A percentile compares a stretch with the other conserved stretches of the same genome.
These are phyloP conservation scores for Sturnira hondurensis DNA, from an alignment of 2,113 vertebrate species.

Conservation along the genomic window DNA sequence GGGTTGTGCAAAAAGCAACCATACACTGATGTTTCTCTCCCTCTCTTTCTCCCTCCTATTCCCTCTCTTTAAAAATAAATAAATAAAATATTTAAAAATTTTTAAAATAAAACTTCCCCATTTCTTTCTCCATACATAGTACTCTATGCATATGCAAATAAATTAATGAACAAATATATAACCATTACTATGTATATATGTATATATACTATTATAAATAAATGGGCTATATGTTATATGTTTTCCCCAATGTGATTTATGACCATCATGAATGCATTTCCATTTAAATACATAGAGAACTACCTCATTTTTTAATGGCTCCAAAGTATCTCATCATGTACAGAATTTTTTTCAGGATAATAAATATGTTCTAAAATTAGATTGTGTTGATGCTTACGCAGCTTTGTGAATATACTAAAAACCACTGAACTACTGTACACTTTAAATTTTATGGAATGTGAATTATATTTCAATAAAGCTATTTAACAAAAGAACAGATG, in stretches of 20 bases:
- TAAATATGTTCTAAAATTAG: neutral
- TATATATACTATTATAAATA: neutral
- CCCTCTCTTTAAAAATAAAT: no score
- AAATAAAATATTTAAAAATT: no score
- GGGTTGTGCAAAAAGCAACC: no score
- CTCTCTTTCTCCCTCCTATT: no score
- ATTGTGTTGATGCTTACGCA: neutral
- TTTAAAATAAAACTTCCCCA: neutral
- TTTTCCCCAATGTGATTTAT: neutral
- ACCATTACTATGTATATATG: neutral
- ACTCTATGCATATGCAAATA: neutral
- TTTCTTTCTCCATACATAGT: neutral
- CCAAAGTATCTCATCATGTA: neutral
- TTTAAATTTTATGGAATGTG: neutral
- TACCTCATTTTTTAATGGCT: neutral
- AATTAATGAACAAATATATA: neutral
- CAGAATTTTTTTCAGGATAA: neutral
- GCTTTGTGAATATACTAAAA: neutral
- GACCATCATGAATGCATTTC: neutral
- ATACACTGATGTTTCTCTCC: no score
- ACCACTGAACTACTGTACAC: neutral
- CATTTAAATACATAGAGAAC: neutral
- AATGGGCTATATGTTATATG: neutral
- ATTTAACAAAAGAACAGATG: neutral
- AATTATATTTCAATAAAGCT: neutral